Evolutionary conservation across 1,140 invertebrate genomes (phyloP).

Genomic region (Drosophila carrolli): DNA sequence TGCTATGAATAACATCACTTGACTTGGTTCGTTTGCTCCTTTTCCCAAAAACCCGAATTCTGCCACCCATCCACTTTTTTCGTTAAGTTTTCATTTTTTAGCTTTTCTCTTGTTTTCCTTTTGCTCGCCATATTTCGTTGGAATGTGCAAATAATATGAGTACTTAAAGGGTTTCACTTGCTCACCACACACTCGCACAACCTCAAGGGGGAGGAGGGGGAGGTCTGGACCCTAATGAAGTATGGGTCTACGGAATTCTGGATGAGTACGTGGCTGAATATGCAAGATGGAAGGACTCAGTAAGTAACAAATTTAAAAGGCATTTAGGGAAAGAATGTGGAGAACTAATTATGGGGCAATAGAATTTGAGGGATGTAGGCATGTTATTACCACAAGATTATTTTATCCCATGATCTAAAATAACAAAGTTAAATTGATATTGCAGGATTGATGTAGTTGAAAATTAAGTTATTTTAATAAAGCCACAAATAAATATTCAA

Average conservation of each 20-base stretch:
- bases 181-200: conserved; percentile 18
- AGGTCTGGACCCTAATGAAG: conserved; percentile 36
- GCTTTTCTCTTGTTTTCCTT: conserved; percentile 22
- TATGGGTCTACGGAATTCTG: conserved; percentile 40
- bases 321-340: conserved; percentile 23
- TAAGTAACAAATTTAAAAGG: conserved; percentile 22
- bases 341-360: conserved; percentile 26
- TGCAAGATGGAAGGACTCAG: conserved; percentile 19
- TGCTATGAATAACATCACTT: conserved; percentile 77
- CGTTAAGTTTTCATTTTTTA: conserved; percentile 36
- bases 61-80: conserved; percentile 30
- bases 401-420: too few relatives aligned
- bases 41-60: conserved; percentile 12
- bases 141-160: conserved; percentile 72
- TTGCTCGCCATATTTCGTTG: conserved; percentile 24
- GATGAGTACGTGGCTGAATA: conserved; percentile 15
- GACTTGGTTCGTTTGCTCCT: conserved; percentile 64
- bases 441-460: too few relatives aligned
- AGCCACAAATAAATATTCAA: too few relatives aligned
- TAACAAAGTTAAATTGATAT: too few relatives aligned
- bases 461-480: too few relatives aligned
- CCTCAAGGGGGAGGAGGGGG: background rate
- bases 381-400: too few relatives aligned
- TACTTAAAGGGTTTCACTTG: conserved; percentile 66
- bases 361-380: background rate